Base-by-base conservation (phyloP, 2,797 vertebrate species). In the Cynodonichthys magdalenae region DNA sequence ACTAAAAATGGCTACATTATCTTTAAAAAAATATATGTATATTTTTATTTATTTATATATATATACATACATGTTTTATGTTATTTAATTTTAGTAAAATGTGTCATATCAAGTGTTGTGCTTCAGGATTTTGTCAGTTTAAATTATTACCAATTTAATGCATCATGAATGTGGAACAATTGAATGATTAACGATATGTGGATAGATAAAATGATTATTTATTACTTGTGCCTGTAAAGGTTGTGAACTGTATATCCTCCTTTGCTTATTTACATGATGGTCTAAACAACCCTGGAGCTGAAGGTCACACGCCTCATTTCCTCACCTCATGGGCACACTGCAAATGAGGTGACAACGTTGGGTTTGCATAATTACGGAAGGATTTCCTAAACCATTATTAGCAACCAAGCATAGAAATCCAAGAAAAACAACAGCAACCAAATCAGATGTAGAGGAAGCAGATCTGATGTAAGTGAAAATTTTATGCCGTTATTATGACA, bases 251-350 rank as follows among this genome's bases (percentile, higher is more conserved):
- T 39, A 39, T 28, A 29, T 48, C 56, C 58, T 29, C 53, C 66
- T 56, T 57, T 51, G 18, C 77, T 75, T 74, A 20, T 56, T 39
- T 69, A 57, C 6, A 47, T 73, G 39, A 78, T 56, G 17, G 17
- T 15, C 14, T 45, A 14, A 60, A 48, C 53, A 59, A 69, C 69
- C 36, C 45, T 44, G 31, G 24, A 69, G 74, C 11, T 19, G 19
- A 47, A 71, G 67, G 76, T 63, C 24, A 11, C 24, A 51, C 0
- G 67, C 60, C 59, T 71, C 66, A 73, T 77, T 85, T 80, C 65
- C 65, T 54, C 63, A 36, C 44, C 62, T 74, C 28, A 71, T 72
- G 29, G 77, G 71, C 36, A 44, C 45, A 1, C 51, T 44, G 17
- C 28, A 3, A 59, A 47, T 66, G 45, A 64, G 53, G 51, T 7